Conservation (phyloP, 2,888 invertebrate species). For the Cyaniris semiargus region DNA sequence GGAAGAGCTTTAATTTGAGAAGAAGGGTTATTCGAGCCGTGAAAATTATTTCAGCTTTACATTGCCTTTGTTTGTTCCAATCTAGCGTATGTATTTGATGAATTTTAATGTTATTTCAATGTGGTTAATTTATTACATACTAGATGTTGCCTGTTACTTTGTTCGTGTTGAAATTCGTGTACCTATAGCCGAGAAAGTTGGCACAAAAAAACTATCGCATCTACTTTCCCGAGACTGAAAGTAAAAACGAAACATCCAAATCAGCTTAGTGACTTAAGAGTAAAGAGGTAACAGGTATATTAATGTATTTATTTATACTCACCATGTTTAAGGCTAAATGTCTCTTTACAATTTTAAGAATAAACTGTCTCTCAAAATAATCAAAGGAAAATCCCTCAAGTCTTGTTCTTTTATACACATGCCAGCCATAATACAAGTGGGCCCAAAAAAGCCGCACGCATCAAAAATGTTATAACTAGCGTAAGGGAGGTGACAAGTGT, state of each 20-base stretch:
- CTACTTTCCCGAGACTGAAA: no score
- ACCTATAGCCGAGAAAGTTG: no score
- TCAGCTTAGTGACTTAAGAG: no score
- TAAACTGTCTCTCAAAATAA: neutral
- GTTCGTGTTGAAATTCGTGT: neutral
- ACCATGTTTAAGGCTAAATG: neutral
- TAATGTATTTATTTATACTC: no score
- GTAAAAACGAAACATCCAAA: no score
- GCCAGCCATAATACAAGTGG: slow-evolving; percentile 50
- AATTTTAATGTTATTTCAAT: slow-evolving; percentile 40
- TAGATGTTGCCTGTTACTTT: neutral
- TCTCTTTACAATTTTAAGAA: neutral
- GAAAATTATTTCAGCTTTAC: slow-evolving; percentile 50
- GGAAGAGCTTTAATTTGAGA: slow-evolving; percentile 54
- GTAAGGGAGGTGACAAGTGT: slow-evolving; percentile 66
- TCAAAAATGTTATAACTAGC: slow-evolving; percentile 75
- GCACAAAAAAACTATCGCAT: neutral
- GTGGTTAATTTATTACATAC: neutral
- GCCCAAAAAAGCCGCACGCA: slow-evolving; percentile 61
- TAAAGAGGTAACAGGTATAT: neutral
- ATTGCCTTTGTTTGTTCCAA: slow-evolving; percentile 47
- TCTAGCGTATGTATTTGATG: slow-evolving; percentile 37
- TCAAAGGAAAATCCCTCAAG: neutral
- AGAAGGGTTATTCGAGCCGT: slow-evolving; percentile 47
- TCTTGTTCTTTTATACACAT: slow-evolving; percentile 22